Evolutionary conservation across 2,797 vertebrate genomes (phyloP).

Genomic region (Chrysocyon brachyurus): DNA sequence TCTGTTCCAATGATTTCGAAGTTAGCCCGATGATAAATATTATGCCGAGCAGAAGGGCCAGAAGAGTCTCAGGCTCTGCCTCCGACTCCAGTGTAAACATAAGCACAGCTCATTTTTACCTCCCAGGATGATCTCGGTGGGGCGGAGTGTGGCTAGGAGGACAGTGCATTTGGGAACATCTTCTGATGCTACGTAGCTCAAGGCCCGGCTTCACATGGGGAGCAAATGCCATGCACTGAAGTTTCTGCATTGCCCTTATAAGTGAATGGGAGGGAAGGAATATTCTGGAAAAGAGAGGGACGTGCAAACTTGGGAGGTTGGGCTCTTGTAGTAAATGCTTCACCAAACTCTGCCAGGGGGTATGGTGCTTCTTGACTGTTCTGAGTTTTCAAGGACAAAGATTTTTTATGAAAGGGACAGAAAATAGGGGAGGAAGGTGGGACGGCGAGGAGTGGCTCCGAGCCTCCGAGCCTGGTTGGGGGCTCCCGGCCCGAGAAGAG

Average conservation of each 20-base stretch:
- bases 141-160: neutral
- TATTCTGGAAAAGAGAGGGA: neutral
- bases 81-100: neutral
- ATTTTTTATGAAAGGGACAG: neutral
- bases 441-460: neutral
- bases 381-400: neutral
- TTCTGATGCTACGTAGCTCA: accelerated
- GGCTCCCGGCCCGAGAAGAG: neutral
- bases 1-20: accelerated
- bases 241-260: neutral
- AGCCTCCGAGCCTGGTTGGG: too few relatives aligned
- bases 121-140: neutral
- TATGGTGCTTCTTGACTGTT: neutral
- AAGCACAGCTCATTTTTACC: neutral
- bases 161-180: neutral
- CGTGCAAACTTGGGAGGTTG: neutral
- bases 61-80: neutral
- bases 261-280: neutral
- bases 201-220: neutral
- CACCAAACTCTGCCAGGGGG: neutral
- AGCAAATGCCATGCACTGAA: accelerated
- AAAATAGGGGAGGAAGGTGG: neutral
- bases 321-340: neutral
- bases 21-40: neutral
- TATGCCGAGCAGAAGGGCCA: neutral